A percentile compares a stretch with the other conserved stretches of the same genome.
phyloP scores from a whole-genome alignment of 1,140 invertebrate species.

The Trigoniulus corallinus region DNA sequence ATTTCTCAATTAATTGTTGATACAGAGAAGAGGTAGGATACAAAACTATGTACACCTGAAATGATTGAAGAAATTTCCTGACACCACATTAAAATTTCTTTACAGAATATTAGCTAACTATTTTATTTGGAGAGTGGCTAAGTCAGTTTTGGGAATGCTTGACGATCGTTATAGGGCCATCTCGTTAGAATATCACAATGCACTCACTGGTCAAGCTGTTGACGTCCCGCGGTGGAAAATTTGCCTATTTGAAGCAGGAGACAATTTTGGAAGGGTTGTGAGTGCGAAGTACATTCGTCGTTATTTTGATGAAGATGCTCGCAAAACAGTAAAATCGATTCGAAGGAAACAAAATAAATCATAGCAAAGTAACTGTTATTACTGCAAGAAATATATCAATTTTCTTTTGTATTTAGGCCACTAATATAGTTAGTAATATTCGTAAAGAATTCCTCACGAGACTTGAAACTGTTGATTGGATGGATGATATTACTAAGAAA shows the following conservation, averaged over 20 bases:
- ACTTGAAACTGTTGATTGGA: conserved; percentile 6
- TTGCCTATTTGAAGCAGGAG: conserved; percentile 51
- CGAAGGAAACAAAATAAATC: too few species aligned
- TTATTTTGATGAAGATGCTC: conserved; percentile 17
- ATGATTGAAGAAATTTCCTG: not conserved
- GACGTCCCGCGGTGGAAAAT: conserved; percentile 66
- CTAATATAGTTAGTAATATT: conserved; percentile 1
- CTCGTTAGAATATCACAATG: conserved; percentile 53
- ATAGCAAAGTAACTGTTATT: too few species aligned
- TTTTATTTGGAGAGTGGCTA: conserved; percentile 25
- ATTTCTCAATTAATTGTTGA: conserved; percentile 19
- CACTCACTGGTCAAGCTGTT: conserved; percentile 52
- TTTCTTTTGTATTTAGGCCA: not conserved
- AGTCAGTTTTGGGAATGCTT: conserved; percentile 21
- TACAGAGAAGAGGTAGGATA: conserved; percentile 11
- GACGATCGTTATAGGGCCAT: conserved; percentile 49
- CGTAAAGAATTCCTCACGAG: conserved; percentile 3
- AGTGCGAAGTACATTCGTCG: conserved; percentile 17
- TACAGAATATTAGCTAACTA: conserved; percentile 27
- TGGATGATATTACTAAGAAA: conserved; percentile 4
- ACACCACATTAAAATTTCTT: not conserved
- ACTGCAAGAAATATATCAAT: too few species aligned
- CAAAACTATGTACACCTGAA: not conserved
- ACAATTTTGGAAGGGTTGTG: conserved; percentile 32
- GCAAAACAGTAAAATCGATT: conserved; percentile 8